Evolutionary conservation across 2,113 vertebrate species (phyloP), one percentile per base, ranked within the genome.

Genomic region (Leuciscus idus): DNA sequence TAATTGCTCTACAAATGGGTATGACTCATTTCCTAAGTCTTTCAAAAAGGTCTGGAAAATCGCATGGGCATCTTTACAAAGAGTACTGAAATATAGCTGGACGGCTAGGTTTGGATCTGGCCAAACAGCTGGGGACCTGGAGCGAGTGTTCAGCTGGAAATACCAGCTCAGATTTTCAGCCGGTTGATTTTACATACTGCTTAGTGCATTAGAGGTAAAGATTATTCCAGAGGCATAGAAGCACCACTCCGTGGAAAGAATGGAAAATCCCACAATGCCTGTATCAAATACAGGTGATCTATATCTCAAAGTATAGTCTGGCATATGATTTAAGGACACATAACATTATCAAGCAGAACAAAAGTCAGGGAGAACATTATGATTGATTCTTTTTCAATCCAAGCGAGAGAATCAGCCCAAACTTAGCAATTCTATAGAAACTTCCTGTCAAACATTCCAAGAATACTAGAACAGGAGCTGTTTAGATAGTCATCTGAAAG

Each of bases 41-140:
- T 85, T 61, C 86, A 90, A 89, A 87, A 83, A 90, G 81, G 62
- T 57, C 68, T 87, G 84, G 81, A 84, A 86, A 84, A 61, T 77
- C 52, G 39, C 36, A 33, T 28, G 84, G 85, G 81, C 83, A 92
- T 87, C 84, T 92, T 91, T 70, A 90, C 89, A 85, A 80, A 91
- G 87, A 11, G 57, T 23, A 7, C 13, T 73, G 59, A 73, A 88
- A 87, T 90, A 90, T 86, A 75, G 83, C 89, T 84, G 86, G 84
- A 84, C 48, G 46, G 80, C 50, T 76, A 68, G 30, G 75, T 48
- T 84, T 26, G 13, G 79, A 72, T 81, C 85, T 76, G 85, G 91
- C 91, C 90, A 91, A 93, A 93, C 94, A 94, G 93, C 92, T 93
- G 92, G 92, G 88, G 91, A 91, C 89, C 90, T 91, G 91, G 90